These are phyloP conservation scores for Thrips palmi DNA, from an alignment of 1,140 invertebrate genomes.

Conservation along the genomic window DNA sequence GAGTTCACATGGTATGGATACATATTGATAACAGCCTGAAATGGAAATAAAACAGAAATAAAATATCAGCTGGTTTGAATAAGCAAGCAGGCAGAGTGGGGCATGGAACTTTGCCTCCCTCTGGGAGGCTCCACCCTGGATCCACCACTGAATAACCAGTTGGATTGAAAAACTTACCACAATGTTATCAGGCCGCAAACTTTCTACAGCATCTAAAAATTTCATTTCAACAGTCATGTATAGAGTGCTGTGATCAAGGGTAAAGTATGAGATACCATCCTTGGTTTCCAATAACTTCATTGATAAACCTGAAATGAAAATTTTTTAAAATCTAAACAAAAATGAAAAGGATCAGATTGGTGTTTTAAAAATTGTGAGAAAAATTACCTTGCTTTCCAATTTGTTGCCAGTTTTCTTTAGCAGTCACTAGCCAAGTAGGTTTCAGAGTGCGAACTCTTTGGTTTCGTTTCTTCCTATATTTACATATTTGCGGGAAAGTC, in stretches of 20 bases:
- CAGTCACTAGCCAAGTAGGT: constrained; percentile 42
- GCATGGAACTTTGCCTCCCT: too few species aligned
- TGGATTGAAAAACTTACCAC: constrained; percentile 35
- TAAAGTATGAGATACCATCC: constrained; percentile 41
- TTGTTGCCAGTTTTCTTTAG: constrained; percentile 46
- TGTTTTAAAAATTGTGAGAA: not conserved
- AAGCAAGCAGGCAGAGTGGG: constrained; percentile 1
- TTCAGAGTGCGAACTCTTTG: constrained; percentile 33
- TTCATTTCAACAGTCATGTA: constrained; percentile 47
- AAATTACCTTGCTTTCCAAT: constrained; percentile 36
- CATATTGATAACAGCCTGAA: constrained; percentile 47
- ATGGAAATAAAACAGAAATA: constrained; percentile 14
- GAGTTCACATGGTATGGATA: constrained; percentile 70
- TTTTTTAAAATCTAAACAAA: constrained; percentile 10
- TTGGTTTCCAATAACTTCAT: constrained; percentile 43
- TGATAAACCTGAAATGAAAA: constrained; percentile 32
- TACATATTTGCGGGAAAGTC: not conserved
- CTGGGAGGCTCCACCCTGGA: too few species aligned
- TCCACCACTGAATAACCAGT: too few species aligned
- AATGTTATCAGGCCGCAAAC: constrained; percentile 62
- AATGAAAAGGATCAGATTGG: constrained; percentile 1
- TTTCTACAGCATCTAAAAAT: constrained; percentile 62
- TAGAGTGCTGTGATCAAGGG: constrained; percentile 55
- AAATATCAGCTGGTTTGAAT: not conserved
- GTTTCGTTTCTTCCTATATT: constrained; percentile 32